A percentile compares a stretch with the other conserved stretches of the same genome.
These are phyloP conservation scores for Hyposmocoma kahamanoa DNA, from an alignment of 1,140 invertebrate species.

Conservation along the genomic window DNA sequence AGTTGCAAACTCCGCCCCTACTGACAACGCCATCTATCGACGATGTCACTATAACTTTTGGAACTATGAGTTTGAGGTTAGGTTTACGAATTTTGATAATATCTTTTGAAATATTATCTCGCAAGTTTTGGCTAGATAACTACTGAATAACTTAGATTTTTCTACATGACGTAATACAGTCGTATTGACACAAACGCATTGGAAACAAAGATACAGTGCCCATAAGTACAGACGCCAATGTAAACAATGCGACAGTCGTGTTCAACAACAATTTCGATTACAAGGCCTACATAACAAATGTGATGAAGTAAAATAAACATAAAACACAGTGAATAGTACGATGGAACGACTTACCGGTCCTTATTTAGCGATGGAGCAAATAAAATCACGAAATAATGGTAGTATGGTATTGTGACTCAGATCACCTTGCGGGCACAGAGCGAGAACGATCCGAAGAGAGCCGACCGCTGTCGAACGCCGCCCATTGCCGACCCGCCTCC, in stretches of 20 bases:
- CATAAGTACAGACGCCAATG: not conserved
- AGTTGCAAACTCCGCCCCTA: constrained; percentile 33
- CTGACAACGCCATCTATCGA: constrained; percentile 42
- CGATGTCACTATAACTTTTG: constrained; percentile 9
- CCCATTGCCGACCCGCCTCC: constrained; percentile 44
- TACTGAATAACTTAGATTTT: too few relatives aligned
- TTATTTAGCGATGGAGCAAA: constrained; percentile 13
- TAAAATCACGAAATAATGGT: constrained; percentile 21
- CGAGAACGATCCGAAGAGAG: constrained; percentile 41
- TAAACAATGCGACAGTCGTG: not conserved
- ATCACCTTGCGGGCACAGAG: constrained; percentile 40
- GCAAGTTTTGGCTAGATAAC: too few relatives aligned
- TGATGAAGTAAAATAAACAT: not conserved
- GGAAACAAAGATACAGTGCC: constrained; percentile 22
- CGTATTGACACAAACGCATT: too few relatives aligned
- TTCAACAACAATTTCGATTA: not conserved
- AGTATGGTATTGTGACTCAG: constrained; percentile 53
- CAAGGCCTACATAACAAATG: not conserved
- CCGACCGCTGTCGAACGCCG: constrained; percentile 44
- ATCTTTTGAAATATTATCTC: too few relatives aligned
- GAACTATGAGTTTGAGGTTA: constrained; percentile 49
- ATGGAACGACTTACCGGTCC: constrained; percentile 28
- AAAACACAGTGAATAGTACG: constrained; percentile 11
- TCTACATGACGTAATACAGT: too few relatives aligned
- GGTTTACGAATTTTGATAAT: too few relatives aligned